Percentiles rank a stretch among this genome's conserved stretches.
Evolutionary conservation across 2,888 invertebrate species (phyloP).

Genomic region (Nyleta sp.): DNA sequence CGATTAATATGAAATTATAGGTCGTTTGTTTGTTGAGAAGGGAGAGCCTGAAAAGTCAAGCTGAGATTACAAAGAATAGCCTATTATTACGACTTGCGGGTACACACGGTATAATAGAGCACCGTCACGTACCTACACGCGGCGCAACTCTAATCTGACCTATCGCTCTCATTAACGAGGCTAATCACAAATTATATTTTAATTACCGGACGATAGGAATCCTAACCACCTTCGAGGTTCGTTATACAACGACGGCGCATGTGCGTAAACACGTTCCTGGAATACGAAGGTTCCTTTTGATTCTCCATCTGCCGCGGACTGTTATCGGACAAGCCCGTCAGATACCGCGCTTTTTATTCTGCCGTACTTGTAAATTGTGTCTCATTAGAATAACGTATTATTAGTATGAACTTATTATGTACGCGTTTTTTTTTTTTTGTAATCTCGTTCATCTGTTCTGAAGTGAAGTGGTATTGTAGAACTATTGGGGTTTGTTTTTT

Average conservation of each 20-base stretch:
- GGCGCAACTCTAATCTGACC: slow-evolving; percentile 70
- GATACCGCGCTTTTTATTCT: too few relatives aligned
- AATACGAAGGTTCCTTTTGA: slow-evolving; percentile 27
- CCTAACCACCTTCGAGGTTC: slow-evolving; percentile 41
- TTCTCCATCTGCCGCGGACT: slow-evolving; percentile 9
- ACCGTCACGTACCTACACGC: slow-evolving; percentile 73
- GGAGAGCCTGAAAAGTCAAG: slow-evolving; percentile 60
- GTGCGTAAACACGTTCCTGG: slow-evolving; percentile 17
- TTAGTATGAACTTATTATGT: slow-evolving; percentile 2
- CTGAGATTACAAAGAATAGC: slow-evolving; percentile 65
- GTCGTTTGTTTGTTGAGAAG: slow-evolving; percentile 65
- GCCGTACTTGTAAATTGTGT: neutral
- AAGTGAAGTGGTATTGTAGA: too few relatives aligned
- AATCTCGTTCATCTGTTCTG: too few relatives aligned
- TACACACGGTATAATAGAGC: slow-evolving; percentile 68
- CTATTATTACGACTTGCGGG: slow-evolving; percentile 69
- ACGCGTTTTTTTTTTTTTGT: neutral
- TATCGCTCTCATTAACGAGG: slow-evolving; percentile 74
- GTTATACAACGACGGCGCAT: slow-evolving; percentile 22
- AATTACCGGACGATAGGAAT: slow-evolving; percentile 73
- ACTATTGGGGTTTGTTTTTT: too few relatives aligned
- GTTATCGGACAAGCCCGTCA: neutral
- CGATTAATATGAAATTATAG: slow-evolving; percentile 66
- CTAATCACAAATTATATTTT: slow-evolving; percentile 78
- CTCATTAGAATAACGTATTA: neutral